Base-by-base conservation (phyloP, 1,140 invertebrate species). In the Drosophila pandora region DNA sequence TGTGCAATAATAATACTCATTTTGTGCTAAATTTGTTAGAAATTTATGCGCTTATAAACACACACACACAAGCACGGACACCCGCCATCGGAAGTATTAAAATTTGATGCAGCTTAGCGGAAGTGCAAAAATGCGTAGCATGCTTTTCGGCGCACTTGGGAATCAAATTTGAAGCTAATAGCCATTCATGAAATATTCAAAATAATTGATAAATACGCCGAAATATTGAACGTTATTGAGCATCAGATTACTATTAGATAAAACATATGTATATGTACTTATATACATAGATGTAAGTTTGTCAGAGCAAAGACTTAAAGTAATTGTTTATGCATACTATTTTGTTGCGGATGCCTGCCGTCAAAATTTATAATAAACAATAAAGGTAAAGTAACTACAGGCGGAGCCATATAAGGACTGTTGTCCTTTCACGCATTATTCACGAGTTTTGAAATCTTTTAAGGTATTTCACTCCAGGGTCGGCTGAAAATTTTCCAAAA, bases 1-100 rank as follows among this genome's bases (percentile, higher is more conserved):
- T 55, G 39, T 58, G 80, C 71, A 82, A 79, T 87, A 78, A 70
- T 82, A 87, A 80, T 72, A 71, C 70, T 75, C 79, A 82, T 85
- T 82, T 88, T 88, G 83, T 71, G 82, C 58, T 68, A 76, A 87
- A 87, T 85, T 85, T 78, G 74, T 78, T 76, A 68, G 78, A 61
- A 68, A 80, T 82, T 79, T 61, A 62, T 76, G 73, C 43, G 37
- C 45, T 47, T 23, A 41, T 30, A 52, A 6, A 61, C 72, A 50
- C 55, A 63, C 23, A 21, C 55, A 45, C 34, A 53, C 47, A 49
- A 52, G 39, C n/a, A 13, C 39, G 63, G 23, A n/a, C 45, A 25
- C 5, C 13, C 12, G 30, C 8, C 37, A 55, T 17, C 39, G 71
- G 62, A 76, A 75, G 70, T 56, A 56, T 53, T 64, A 63, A 57